phyloP scores from a whole-genome alignment of 2,888 invertebrate genomes.

The Eilema sororculum region DNA sequence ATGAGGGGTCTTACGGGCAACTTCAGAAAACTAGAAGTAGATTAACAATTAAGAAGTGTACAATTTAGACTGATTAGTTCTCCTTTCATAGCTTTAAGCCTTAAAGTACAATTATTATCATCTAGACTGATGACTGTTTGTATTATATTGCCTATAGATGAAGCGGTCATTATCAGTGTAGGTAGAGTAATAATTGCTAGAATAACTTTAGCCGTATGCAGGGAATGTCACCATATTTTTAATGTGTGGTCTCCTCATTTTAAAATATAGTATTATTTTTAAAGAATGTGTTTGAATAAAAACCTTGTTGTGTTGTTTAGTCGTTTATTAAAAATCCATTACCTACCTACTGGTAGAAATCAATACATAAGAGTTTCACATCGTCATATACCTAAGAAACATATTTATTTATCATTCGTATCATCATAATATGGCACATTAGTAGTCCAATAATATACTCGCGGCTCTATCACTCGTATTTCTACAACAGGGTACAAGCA shows the following conservation, averaged over 20 bases:
- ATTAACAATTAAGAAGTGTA: conserved; percentile 72
- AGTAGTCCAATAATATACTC: not conserved
- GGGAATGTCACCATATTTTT: not conserved
- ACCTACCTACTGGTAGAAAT: conserved; percentile 71
- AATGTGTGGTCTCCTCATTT: not conserved
- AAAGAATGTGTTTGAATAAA: conserved; percentile 30
- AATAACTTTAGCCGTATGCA: conserved; percentile 3
- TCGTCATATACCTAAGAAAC: conserved; percentile 60
- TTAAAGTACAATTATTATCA: conserved; percentile 16
- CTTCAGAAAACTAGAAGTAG: conserved; percentile 92
- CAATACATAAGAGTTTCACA: conserved; percentile 61
- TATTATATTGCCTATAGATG: not conserved
- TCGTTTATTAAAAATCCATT: conserved; percentile 77
- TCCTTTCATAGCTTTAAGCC: conserved; percentile 23
- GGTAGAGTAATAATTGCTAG: conserved; percentile 9
- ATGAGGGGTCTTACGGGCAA: conserved; percentile 91
- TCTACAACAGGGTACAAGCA: not conserved
- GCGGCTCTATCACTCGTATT: not conserved
- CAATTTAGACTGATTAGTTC: conserved; percentile 45
- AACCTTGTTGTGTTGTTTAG: conserved; percentile 52
- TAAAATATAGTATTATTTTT: not conserved
- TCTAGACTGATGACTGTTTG: not conserved
- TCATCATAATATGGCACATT: conserved; percentile 39
- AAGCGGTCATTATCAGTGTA: conserved; percentile 7
- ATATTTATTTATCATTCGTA: conserved; percentile 36